Conservation (phyloP, 92 coral and sea anemone genomes). For the Phenganax subtilis region DNA sequence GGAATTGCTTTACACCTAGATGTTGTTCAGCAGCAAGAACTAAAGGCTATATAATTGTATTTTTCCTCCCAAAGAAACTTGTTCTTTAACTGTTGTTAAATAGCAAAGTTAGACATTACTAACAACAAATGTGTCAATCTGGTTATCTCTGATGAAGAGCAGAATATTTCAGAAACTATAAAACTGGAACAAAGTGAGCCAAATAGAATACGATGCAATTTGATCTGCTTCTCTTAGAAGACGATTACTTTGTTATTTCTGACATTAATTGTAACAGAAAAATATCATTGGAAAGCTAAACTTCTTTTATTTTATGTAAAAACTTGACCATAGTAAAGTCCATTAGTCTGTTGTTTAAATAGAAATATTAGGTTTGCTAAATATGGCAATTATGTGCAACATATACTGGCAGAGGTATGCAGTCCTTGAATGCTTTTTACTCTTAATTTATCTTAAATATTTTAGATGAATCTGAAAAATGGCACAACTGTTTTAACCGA, state of each 20-base stretch:
- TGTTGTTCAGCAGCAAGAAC: neutral
- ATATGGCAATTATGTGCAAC: too few species aligned
- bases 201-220: neutral
- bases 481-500: constrained; percentile 26
- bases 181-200: constrained; percentile 9
- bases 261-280: too few species aligned
- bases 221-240: too few species aligned
- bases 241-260: too few species aligned
- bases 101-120: neutral
- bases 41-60: neutral
- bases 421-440: too few species aligned
- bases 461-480: constrained; percentile 23
- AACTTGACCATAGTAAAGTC: too few species aligned
- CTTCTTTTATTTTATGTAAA: too few species aligned
- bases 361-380: too few species aligned
- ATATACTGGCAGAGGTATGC: too few species aligned
- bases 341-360: too few species aligned
- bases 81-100: constrained; percentile 10
- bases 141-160: constrained; percentile 9
- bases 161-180: neutral
- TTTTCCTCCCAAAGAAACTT: neutral
- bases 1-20: neutral
- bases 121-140: neutral
- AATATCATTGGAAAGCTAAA: too few species aligned
- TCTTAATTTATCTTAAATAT: neutral